A percentile compares a stretch with the other conserved stretches of the same genome.
Conservation (phyloP, 2,113 vertebrate genomes). For the Petromus typicus region DNA sequence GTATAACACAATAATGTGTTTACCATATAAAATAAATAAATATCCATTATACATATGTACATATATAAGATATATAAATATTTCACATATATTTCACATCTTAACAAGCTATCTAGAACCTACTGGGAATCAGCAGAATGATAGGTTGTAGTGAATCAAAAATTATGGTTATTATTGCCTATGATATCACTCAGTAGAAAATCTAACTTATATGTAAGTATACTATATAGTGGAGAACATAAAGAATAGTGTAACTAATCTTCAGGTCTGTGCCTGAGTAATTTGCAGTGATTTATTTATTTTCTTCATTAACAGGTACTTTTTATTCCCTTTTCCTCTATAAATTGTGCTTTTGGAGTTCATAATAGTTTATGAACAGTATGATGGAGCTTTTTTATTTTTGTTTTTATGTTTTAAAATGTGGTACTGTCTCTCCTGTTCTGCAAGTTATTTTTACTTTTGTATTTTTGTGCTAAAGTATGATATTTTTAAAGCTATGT, state of each 20-base stretch:
- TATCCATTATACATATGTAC: not conserved
- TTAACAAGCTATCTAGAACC: conserved; percentile 12
- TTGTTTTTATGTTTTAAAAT: conserved; percentile 2
- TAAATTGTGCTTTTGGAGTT: not conserved
- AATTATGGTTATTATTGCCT: not conserved
- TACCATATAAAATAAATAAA: not conserved
- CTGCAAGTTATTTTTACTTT: not conserved
- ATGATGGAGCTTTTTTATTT: not conserved
- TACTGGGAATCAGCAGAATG: conserved; percentile 7
- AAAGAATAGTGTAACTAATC: not conserved
- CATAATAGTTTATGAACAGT: not conserved
- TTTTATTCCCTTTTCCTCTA: conserved; percentile 38
- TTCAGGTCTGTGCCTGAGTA: not conserved
- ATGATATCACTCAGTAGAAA: not conserved
- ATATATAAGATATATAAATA: not conserved
- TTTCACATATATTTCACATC: not conserved
- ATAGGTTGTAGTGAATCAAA: not conserved
- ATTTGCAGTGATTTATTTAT: not conserved
- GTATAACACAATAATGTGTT: not conserved
- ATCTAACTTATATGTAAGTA: not conserved
- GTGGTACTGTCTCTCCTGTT: not conserved
- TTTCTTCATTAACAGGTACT: not conserved
- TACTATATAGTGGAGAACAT: not conserved
- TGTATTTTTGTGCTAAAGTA: not conserved
- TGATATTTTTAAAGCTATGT: not conserved